Conservation (phyloP, 2,113 vertebrate species). For the Tringa solitaria region DNA sequence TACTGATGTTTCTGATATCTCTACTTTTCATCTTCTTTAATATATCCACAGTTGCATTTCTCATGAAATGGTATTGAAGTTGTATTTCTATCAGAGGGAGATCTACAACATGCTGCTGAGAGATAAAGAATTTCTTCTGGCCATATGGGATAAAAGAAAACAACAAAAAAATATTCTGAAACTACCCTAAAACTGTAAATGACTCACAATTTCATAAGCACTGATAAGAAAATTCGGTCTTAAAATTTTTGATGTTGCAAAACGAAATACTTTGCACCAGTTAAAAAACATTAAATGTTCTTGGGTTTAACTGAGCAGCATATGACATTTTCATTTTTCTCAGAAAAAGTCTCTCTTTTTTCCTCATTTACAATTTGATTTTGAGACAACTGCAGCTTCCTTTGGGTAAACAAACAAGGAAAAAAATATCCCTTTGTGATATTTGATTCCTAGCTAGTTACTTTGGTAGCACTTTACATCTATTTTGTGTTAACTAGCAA, state of each 20-base stretch:
- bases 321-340: not conserved
- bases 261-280: not conserved
- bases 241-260: not conserved
- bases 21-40: not conserved
- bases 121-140: not conserved
- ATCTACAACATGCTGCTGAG: not conserved
- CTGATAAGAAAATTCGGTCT: not conserved
- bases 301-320: not conserved
- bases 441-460: not conserved
- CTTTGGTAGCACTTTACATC: not conserved
- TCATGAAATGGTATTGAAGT: not conserved
- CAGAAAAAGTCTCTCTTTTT: not conserved
- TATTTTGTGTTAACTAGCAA: not conserved
- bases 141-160: not conserved
- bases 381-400: not conserved
- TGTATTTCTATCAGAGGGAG: not conserved
- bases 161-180: not conserved
- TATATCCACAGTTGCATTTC: not conserved
- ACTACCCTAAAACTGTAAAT: not conserved
- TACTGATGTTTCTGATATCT: not conserved
- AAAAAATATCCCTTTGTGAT: not conserved
- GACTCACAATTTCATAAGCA: not conserved
- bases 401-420: not conserved
- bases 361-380: not conserved
- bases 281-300: not conserved